phyloP scores from a whole-genome alignment of 2,113 vertebrate genomes.

The Oncorhynchus kisutch region DNA sequence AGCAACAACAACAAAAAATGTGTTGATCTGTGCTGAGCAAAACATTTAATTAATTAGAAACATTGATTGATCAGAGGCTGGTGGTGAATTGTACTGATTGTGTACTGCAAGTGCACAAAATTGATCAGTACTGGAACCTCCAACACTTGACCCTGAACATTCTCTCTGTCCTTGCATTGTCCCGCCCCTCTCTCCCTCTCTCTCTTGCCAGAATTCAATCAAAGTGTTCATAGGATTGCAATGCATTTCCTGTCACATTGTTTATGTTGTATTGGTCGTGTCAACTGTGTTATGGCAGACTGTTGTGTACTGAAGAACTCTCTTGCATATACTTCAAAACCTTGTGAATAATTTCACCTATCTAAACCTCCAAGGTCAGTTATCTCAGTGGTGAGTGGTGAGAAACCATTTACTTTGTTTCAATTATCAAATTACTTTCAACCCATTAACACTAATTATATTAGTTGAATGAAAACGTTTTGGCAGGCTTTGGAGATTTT shows the following conservation, averaged over 20 bases:
- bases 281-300: no score
- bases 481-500: no score
- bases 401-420: not conserved
- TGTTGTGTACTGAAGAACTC: no score
- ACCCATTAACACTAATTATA: not conserved
- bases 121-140: constrained; percentile 16
- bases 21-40: not conserved
- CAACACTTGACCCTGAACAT: constrained; percentile 21
- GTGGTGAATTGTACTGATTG: constrained; percentile 21
- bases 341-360: not conserved
- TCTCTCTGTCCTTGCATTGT: constrained; percentile 3
- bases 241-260: no score
- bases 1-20: constrained; percentile 1
- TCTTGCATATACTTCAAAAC: not conserved
- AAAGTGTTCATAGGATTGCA: no score
- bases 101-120: constrained; percentile 34
- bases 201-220: not conserved
- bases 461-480: no score
- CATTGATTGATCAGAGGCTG: constrained; percentile 26
- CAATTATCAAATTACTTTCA: not conserved
- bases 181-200: not conserved
- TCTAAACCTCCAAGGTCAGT: not conserved
- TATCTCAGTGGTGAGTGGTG: not conserved
- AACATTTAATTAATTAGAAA: constrained; percentile 1
- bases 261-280: no score